phyloP scores from a whole-genome alignment of 1,140 invertebrate genomes.

The Glossosoma conforme region DNA sequence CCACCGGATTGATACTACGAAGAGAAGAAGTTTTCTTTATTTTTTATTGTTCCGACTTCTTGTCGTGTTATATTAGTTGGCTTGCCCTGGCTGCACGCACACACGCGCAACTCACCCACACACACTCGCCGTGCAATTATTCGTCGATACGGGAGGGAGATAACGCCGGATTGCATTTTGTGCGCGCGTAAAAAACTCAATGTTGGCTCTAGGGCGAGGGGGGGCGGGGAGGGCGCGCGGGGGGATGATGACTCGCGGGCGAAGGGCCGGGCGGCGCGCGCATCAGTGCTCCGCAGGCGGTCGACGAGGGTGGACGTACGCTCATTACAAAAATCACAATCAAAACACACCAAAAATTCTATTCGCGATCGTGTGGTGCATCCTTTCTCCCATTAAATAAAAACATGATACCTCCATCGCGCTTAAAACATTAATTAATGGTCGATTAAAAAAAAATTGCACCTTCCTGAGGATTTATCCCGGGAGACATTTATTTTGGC shows the following conservation, averaged over 20 bases:
- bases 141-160: constrained; percentile 35
- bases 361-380: no score
- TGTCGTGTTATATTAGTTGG: constrained; percentile 13
- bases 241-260: constrained; percentile 34
- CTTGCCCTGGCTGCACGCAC: constrained; percentile 42
- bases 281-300: constrained; percentile 34
- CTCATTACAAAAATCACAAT: constrained; percentile 17
- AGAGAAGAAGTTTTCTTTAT: no score
- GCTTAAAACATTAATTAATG: no score
- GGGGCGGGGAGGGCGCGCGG: constrained; percentile 38
- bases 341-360: no score
- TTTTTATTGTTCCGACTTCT: background rate
- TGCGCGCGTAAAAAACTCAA: constrained; percentile 47
- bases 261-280: constrained; percentile 33
- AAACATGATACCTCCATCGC: no score
- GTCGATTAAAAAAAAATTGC: no score
- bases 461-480: no score
- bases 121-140: constrained; percentile 46
- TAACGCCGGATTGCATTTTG: constrained; percentile 25
- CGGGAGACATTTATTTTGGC: no score
- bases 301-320: constrained; percentile 13
- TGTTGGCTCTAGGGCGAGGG: constrained; percentile 46
- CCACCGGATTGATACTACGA: no score
- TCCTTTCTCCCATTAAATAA: no score
- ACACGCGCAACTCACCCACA: constrained; percentile 35